A percentile compares a stretch with the other conserved stretches of the same genome.
phyloP scores from a whole-genome alignment of 2,113 vertebrate genomes.

The Thalassoma bifasciatum region DNA sequence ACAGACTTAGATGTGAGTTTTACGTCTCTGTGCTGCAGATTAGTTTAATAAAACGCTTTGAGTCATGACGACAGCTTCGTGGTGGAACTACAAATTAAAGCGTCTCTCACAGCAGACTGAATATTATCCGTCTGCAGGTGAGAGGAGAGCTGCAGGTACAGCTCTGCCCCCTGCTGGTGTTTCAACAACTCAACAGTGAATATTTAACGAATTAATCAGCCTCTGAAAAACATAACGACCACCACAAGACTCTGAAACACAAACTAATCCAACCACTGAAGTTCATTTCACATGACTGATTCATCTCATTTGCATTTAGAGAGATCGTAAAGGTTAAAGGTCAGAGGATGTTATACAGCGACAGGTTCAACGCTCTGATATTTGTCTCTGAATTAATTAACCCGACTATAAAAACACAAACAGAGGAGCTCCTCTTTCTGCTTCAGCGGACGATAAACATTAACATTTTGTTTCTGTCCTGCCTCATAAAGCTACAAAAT shows the following conservation, averaged over 20 bases:
- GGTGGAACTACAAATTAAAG: no score
- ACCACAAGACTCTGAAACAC: background rate
- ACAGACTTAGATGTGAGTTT: background rate
- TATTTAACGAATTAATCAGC: no score
- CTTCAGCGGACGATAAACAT: conserved; percentile 28
- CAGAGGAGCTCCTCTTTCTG: conserved; percentile 4
- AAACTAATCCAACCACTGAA: background rate
- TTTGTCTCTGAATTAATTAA: conserved; percentile 48
- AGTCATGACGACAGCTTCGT: background rate
- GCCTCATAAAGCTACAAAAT: background rate
- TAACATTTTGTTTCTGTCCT: background rate
- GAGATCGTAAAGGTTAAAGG: conserved; percentile 58
- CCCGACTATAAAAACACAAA: conserved; percentile 40
- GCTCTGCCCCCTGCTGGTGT: conserved; percentile 66
- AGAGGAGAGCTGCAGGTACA: background rate
- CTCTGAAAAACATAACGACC: background rate
- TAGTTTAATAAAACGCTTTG: background rate
- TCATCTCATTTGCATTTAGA: conserved; percentile 78
- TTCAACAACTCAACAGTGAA: no score
- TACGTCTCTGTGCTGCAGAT: background rate
- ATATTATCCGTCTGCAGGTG: conserved; percentile 2
- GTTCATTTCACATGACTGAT: background rate
- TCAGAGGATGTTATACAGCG: conserved; percentile 47
- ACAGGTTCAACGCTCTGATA: conserved; percentile 45
- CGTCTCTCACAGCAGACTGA: no score